Conservation (phyloP, 2,888 invertebrate genomes). For the Noctua janthe region DNA sequence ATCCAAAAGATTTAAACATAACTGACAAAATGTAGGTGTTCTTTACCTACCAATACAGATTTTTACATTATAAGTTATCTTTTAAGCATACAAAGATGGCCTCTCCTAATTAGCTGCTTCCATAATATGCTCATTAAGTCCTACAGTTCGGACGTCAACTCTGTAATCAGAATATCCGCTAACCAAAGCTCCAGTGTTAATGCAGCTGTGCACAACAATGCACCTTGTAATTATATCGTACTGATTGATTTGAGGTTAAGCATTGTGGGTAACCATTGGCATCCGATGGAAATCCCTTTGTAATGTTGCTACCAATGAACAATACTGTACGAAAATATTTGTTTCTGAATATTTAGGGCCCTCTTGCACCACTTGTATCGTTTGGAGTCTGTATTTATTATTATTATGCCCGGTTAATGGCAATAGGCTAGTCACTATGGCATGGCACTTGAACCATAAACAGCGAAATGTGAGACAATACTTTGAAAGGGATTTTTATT, state of each 20-base stretch:
- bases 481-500: not conserved
- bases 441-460: not conserved
- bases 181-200: not conserved
- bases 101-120: not conserved
- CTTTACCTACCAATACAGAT: not conserved
- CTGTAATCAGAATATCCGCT: conserved; percentile 1
- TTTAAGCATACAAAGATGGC: not conserved
- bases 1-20: not conserved
- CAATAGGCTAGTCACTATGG: not conserved
- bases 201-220: conserved; percentile 2
- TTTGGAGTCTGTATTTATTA: not conserved
- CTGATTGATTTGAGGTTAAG: not conserved
- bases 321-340: not conserved
- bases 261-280: not conserved
- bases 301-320: not conserved
- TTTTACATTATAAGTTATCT: not conserved
- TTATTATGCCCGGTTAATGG: not conserved
- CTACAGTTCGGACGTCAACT: not conserved
- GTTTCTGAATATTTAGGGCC: no score
- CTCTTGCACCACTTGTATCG: not conserved
- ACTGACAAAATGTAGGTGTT: not conserved
- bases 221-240: not conserved
- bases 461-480: not conserved
- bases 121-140: not conserved
- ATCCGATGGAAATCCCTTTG: not conserved